These are phyloP conservation scores for Phaenicophaeus curvirostris DNA, from an alignment of 2,797 vertebrate species.

Conservation along the genomic window DNA sequence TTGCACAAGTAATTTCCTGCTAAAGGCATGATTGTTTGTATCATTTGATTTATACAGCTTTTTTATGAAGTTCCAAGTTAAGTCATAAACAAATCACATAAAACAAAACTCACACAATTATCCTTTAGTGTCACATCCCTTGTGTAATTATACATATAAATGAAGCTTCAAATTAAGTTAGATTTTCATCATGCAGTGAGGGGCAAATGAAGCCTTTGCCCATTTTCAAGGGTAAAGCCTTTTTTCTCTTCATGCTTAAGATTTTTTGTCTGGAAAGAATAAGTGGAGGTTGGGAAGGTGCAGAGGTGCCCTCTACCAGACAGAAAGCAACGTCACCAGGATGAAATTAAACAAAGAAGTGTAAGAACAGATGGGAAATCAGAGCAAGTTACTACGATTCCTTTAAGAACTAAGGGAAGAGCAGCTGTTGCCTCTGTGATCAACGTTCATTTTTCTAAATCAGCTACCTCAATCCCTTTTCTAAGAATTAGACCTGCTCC, in stretches of 20 bases:
- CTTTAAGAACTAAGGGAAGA: neutral
- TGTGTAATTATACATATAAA: neutral
- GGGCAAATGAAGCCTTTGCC: neutral
- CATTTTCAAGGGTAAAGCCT: neutral
- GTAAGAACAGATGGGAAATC: neutral
- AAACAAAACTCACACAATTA: conserved; percentile 7
- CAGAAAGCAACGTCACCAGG: neutral
- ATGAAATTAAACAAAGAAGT: neutral
- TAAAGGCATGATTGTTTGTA: conserved; percentile 47
- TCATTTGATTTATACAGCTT: conserved; percentile 36
- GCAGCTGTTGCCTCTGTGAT: neutral
- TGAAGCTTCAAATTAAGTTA: neutral
- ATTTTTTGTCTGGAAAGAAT: conserved; percentile 3
- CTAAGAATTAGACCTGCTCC: neutral
- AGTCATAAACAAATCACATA: conserved; percentile 42
- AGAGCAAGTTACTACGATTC: neutral
- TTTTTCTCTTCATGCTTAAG: neutral
- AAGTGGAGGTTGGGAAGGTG: conserved; percentile 22
- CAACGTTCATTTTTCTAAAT: neutral
- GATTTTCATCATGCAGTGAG: neutral
- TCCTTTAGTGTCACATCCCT: neutral
- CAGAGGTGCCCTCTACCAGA: neutral
- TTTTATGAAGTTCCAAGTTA: conserved; percentile 55
- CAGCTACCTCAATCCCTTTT: neutral
- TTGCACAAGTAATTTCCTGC: conserved; percentile 58